These are phyloP conservation scores for Tanytarsus gracilentus DNA, from an alignment of 2,888 invertebrate genomes.

Conservation along the genomic window DNA sequence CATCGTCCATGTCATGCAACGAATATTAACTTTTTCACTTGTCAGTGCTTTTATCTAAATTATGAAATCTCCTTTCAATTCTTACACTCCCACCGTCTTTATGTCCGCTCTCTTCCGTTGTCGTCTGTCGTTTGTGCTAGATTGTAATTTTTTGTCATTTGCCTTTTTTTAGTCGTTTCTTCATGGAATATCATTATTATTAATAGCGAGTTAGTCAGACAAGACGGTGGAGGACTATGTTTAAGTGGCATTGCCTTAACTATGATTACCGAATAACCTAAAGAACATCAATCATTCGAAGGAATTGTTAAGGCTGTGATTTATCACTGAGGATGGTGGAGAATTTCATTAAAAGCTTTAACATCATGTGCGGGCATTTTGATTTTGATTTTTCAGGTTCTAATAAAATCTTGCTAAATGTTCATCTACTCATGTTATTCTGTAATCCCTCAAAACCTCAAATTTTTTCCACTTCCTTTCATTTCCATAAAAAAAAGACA, in stretches of 20 bases:
- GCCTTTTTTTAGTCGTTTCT: neutral
- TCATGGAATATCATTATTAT: constrained; percentile 5
- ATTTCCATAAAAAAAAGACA: constrained; percentile 9
- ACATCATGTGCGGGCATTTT: no score
- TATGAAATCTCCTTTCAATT: constrained; percentile 27
- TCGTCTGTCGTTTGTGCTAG: neutral
- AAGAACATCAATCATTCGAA: no score
- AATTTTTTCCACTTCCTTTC: neutral
- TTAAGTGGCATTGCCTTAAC: no score
- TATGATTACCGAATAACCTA: no score
- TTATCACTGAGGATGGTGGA: no score
- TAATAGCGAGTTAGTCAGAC: constrained; percentile 7
- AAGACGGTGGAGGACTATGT: neutral
- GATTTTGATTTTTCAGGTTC: neutral
- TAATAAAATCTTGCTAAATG: no score
- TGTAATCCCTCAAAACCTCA: no score
- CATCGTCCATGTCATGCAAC: constrained; percentile 28
- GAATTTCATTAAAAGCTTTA: no score
- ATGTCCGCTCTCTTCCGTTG: neutral
- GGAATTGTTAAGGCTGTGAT: no score
- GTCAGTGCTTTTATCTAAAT: constrained; percentile 29
- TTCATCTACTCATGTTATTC: no score
- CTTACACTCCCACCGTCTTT: no score
- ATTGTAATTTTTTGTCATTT: constrained; percentile 28
- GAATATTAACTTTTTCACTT: constrained; percentile 29